Evolutionary conservation across 2,797 vertebrate genomes (phyloP).

Genomic region (Threskiornis aethiopicus): DNA sequence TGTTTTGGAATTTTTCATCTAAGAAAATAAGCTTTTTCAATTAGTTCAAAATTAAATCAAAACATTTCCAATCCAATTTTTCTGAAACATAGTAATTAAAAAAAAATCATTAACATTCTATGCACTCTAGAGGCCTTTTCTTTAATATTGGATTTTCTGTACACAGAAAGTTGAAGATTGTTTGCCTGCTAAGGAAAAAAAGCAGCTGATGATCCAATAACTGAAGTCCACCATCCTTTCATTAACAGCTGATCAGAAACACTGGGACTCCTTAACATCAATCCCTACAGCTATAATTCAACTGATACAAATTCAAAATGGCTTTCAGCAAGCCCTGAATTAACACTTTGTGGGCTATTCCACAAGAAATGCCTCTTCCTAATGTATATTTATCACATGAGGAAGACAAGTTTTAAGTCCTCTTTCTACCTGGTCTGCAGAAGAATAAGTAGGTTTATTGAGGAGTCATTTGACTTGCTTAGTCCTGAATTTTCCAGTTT

Average conservation of each 20-base stretch:
- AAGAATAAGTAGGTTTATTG: neutral
- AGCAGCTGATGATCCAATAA: neutral
- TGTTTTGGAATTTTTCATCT: neutral
- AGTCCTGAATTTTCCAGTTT: neutral
- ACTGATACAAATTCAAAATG: neutral
- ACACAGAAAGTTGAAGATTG: neutral
- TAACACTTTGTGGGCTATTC: neutral
- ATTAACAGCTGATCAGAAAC: neutral
- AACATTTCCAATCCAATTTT: neutral
- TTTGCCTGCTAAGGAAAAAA: neutral
- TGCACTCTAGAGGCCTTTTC: neutral
- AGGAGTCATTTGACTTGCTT: neutral
- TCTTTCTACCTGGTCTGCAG: neutral
- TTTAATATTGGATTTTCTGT: neutral
- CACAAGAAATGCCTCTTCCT: neutral
- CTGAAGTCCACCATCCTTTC: neutral
- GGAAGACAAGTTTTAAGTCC: neutral
- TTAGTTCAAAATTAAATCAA: neutral
- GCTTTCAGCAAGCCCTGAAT: neutral
- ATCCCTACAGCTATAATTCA: neutral
- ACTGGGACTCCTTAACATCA: neutral
- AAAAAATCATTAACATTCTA: neutral
- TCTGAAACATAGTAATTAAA: neutral
- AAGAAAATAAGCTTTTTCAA: neutral
- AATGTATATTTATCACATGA: neutral